These are phyloP conservation scores for Himalopsyche kuldschensis DNA, from an alignment of 2,888 invertebrate species.

Conservation along the genomic window DNA sequence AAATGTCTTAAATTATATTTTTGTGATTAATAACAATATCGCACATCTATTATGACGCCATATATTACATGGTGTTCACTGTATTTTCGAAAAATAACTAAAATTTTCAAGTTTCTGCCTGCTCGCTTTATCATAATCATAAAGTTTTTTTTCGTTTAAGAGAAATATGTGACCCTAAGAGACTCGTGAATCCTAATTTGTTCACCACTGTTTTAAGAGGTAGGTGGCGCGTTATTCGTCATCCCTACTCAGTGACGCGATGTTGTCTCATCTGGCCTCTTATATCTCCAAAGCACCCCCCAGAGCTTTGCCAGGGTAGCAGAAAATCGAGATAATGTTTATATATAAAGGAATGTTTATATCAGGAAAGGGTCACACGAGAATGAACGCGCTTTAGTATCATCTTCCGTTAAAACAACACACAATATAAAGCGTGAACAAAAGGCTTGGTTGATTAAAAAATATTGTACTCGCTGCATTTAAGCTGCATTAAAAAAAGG, in stretches of 20 bases:
- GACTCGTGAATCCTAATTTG: not conserved
- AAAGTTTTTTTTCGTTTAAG: not conserved
- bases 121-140: not conserved
- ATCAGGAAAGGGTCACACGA: not conserved
- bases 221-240: not conserved
- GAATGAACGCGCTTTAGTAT: not conserved
- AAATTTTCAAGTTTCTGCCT: not conserved
- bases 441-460: too few species aligned
- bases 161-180: not conserved
- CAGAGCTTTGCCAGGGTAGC: not conserved
- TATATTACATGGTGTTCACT: too few species aligned
- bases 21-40: too few species aligned
- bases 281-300: not conserved
- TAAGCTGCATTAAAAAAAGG: too few species aligned
- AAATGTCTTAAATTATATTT: too few species aligned
- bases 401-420: not conserved
- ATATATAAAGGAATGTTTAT: not conserved
- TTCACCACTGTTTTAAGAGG: not conserved
- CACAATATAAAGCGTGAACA: not conserved
- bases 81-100: too few species aligned
- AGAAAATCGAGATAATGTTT: not conserved
- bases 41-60: too few species aligned
- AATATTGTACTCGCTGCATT: too few species aligned
- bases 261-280: not conserved
- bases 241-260: not conserved